Evolutionary conservation across 2,888 invertebrate genomes (phyloP), one percentile per base, ranked within the genome.

Genomic region (Malacosoma neustria): DNA sequence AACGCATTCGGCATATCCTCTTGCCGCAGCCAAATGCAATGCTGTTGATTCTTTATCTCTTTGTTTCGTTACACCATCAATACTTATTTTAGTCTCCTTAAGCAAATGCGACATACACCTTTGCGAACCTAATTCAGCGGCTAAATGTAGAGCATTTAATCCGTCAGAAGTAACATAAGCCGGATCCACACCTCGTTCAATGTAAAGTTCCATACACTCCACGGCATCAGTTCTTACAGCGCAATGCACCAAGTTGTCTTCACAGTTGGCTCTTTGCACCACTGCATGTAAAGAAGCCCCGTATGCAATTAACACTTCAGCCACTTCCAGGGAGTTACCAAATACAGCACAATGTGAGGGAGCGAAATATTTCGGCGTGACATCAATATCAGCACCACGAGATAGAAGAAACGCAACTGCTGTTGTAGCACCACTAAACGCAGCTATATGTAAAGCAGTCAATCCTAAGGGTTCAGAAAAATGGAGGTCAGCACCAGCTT

Each of bases 291-390:
- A 86, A 31, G 89, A 88, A 3, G 93, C 90, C 1, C 91, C 92
- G 46, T 89, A 88, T 30, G 90, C 89, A 32, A 96, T 87, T 14
- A 97, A 87, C 46, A 94, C 84, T 65, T 91, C 91, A 7, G 93
- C 92, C 0, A 93, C 93, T 58, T 93, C 92, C 4, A 91, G 87
- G 14, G 94, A 92, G 56, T 96, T 95, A 3, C 96, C 94, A 72
- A 96, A 95, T 0, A 95, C 95, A 1, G 96, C 94, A 61, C 94
- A 95, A 63, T 97, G 96, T 36, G 96, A 84, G 0, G 96, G 94
- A 14, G 93, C 92, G 56, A 93, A 93, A 46, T 90, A 89, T 68
- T 92, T 92, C 29, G 89, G 89, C 13, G 89, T 87, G 30, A 88
- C 87, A 67, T 92, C 92, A 0, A 93, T 87, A 54, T 92, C 91